Base-by-base conservation (phyloP, 1,140 invertebrate species). In the Mycetomoellerius zeteki region DNA sequence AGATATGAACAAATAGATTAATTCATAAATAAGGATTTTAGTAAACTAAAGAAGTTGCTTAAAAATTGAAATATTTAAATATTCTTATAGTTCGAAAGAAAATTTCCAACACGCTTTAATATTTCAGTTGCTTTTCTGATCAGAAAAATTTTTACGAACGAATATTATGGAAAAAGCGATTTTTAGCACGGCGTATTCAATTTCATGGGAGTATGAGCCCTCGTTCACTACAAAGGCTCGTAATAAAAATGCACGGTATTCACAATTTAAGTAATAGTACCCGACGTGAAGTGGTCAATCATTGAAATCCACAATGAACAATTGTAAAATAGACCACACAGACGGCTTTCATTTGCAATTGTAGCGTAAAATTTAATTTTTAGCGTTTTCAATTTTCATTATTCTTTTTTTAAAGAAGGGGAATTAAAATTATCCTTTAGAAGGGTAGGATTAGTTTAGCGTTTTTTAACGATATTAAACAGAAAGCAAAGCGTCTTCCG, bases 231-330 rank as follows among this genome's bases (percentile, higher is more conserved):
- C 80, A 73, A 84, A 84, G 54, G 80, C 24, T 47, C 24, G 52
- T 58, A 56, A 82, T 73, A 73, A 73, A 82, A 82, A 58, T 62
- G 80, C 27, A 12, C 19, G 4, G 54, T 14, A 60, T 14, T 84
- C 80, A 73, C 80, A 60, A 73, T 84, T 73, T 73, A 84, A 73
- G 69, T 84, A 73, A 84, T 73, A 73, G 24, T 47, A 21, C 80
- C 60, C 24, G 12, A 73, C 19, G 37, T 37, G 19, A 84, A 43
- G 52, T 72, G 80, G 27, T 56, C 54, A 60, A 84, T 84, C 78
- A 43, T 71, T 60, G 16, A 7, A 73, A 60, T 47, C 37, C 19
- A 33, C 69, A 84, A 73, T 73, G 54, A 84, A 73, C 67, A 73
- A 73, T 60, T 73, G 54, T 56, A 84, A 60, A 84, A 84, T 73